These are phyloP conservation scores for Caenorhabditis sp. DNA, from an alignment of 2,888 invertebrate genomes.

Conservation along the genomic window DNA sequence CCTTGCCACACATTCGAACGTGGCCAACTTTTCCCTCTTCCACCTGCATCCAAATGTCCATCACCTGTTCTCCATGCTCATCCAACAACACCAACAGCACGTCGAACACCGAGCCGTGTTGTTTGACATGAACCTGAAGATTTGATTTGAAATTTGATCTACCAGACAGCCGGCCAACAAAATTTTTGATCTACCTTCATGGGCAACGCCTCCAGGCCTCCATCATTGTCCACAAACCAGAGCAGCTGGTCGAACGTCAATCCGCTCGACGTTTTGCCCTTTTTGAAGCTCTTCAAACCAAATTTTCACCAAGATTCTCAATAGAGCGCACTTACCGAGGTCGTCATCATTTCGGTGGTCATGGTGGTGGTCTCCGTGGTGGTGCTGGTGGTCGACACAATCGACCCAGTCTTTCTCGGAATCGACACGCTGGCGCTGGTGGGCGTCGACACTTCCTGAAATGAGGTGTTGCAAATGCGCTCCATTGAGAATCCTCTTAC, in stretches of 20 bases:
- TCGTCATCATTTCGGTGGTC: background rate
- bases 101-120: constrained; percentile 12
- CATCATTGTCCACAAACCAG: constrained; percentile 24
- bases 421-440: constrained; percentile 11
- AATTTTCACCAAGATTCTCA: background rate
- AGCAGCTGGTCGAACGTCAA: background rate
- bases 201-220: constrained; percentile 20
- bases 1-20: constrained; percentile 35
- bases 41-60: constrained; percentile 28
- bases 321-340: constrained; percentile 28
- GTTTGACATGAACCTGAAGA: constrained; percentile 26
- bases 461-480: background rate
- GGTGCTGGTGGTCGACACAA: constrained; percentile 4
- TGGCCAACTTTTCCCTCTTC: constrained; percentile 6
- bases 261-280: background rate
- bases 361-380: constrained; percentile 1
- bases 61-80: constrained; percentile 1
- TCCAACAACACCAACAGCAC: constrained; percentile 23
- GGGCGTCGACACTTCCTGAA: constrained; percentile 4
- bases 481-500: constrained; percentile 2
- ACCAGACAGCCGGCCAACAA: background rate
- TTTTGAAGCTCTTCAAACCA: background rate
- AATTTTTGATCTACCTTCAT: constrained; percentile 12
- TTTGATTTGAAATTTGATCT: background rate
- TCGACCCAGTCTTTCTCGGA: constrained; percentile 16